Percentiles rank a stretch among this genome's conserved stretches.
These are phyloP conservation scores for Champsocephalus esox DNA, from an alignment of 2,797 vertebrate species.

Conservation along the genomic window DNA sequence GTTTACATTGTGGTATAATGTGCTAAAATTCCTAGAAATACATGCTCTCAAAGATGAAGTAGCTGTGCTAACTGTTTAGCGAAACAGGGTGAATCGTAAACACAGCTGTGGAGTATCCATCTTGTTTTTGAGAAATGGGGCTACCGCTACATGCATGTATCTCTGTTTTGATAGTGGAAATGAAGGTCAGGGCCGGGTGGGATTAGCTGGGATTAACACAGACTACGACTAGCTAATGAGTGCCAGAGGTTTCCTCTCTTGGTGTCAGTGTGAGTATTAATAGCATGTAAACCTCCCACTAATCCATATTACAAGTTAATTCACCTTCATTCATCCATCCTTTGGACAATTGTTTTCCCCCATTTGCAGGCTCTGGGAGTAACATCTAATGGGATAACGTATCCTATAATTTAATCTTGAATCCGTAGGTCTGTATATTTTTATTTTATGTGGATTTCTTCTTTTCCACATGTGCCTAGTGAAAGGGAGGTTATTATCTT, in stretches of 20 bases:
- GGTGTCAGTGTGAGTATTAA: slow-evolving; percentile 45
- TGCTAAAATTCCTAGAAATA: background rate
- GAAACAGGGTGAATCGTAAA: background rate
- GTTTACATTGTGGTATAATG: slow-evolving; percentile 25
- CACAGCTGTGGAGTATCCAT: background rate
- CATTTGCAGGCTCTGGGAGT: too few species aligned
- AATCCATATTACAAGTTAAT: slow-evolving; percentile 52
- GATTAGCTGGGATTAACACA: slow-evolving; percentile 73
- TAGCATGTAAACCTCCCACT: slow-evolving; percentile 48
- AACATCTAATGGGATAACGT: too few species aligned
- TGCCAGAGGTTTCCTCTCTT: slow-evolving; percentile 55
- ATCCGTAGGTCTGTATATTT: too few species aligned
- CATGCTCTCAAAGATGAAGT: background rate
- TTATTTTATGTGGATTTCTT: too few species aligned
- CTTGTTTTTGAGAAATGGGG: background rate
- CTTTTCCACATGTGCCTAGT: too few species aligned
- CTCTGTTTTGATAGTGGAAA: slow-evolving; percentile 14
- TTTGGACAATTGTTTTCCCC: background rate
- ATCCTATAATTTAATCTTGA: too few species aligned
- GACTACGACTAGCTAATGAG: slow-evolving; percentile 68
- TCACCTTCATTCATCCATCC: slow-evolving; percentile 37
- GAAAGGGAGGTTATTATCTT: too few species aligned
- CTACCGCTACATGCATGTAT: slow-evolving; percentile 1
- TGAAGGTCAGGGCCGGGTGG: slow-evolving; percentile 58
- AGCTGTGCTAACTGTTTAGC: background rate